Conservation (phyloP, 2,113 vertebrate species). For the Elaphurus davidianus region DNA sequence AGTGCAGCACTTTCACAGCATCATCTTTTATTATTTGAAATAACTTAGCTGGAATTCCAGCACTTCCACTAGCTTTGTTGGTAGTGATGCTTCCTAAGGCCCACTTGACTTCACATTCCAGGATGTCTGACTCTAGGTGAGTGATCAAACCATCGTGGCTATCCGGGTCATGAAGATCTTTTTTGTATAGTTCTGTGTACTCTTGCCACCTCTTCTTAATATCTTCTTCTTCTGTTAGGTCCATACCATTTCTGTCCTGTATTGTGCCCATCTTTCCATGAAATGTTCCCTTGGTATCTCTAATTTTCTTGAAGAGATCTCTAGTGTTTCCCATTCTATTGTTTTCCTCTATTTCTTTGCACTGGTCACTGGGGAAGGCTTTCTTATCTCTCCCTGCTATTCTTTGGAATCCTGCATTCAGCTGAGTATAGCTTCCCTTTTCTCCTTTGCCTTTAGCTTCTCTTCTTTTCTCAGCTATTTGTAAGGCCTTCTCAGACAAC, state of each 20-base stretch:
- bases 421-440: not conserved
- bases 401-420: not conserved
- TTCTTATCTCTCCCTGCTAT: not conserved
- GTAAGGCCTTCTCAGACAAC: too few species aligned
- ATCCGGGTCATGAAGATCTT: not conserved
- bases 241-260: too few species aligned
- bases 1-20: not conserved
- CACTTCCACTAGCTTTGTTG: not conserved
- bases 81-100: not conserved
- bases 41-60: not conserved
- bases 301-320: not conserved
- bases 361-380: not conserved
- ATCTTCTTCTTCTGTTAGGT: not conserved
- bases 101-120: not conserved
- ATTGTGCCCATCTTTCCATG: not conserved
- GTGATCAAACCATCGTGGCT: not conserved
- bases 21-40: not conserved
- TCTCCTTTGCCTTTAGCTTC: not conserved
- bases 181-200: not conserved
- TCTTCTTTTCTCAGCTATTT: not conserved
- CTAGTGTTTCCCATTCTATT: not conserved
- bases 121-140: not conserved
- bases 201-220: not conserved
- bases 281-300: not conserved
- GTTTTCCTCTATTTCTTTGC: not conserved